Percentiles rank a stretch among this genome's conserved stretches.
Evolutionary conservation across 2,797 vertebrate genomes (phyloP).

Genomic region (Lepus townsendii): DNA sequence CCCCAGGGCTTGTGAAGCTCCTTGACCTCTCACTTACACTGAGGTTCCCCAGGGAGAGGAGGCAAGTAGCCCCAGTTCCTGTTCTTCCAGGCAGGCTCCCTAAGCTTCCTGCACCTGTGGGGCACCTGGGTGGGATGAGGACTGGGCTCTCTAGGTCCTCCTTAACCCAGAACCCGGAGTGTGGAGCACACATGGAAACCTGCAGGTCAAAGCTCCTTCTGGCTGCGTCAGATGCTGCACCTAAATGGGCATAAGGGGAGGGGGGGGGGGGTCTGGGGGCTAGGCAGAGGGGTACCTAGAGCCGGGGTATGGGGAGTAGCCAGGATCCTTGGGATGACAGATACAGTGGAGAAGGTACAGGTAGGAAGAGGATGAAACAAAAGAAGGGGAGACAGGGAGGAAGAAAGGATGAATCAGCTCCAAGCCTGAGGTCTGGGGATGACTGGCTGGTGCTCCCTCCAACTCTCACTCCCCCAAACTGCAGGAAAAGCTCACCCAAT

Average conservation of each 20-base stretch:
- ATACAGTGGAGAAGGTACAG: not conserved
- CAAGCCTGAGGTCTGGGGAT: not conserved
- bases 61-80: not conserved
- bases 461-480: not conserved
- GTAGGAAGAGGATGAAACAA: not conserved
- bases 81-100: not conserved
- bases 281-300: not conserved
- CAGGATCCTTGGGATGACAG: not conserved
- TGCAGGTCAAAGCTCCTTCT: not conserved
- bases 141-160: not conserved
- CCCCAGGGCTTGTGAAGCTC: no score
- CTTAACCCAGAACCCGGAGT: not conserved
- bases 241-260: not conserved
- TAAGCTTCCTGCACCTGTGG: not conserved
- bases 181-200: not conserved
- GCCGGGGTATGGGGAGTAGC: not conserved
- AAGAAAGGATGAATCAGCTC: not conserved
- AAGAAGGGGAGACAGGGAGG: no score
- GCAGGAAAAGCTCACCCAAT: not conserved
- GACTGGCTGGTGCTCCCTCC: not conserved
- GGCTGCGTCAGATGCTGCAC: not conserved
- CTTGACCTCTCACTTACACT: no score
- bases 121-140: not conserved
- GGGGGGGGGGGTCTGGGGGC: not conserved
- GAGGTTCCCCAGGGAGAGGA: not conserved